phyloP scores from a whole-genome alignment of 2,888 invertebrate species.

The Drosophila affinis region DNA sequence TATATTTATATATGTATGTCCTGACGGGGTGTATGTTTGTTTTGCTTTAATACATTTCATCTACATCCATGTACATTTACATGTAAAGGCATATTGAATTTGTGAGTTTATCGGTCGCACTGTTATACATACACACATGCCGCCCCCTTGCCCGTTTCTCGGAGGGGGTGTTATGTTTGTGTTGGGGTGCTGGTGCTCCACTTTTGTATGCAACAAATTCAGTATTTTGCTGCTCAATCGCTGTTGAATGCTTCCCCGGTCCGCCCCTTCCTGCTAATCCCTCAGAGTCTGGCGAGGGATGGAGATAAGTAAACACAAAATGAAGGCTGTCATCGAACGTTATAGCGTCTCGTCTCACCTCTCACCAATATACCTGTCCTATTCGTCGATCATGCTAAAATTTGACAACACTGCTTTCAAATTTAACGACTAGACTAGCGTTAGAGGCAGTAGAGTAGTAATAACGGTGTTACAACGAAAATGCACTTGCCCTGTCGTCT shows the following conservation, averaged over 20 bases:
- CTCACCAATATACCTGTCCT: neutral
- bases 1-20: neutral
- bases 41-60: conserved; percentile 6
- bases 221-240: conserved; percentile 17
- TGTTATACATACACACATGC: conserved; percentile 70
- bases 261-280: neutral
- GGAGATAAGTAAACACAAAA: neutral
- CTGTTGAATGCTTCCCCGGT: conserved; percentile 18
- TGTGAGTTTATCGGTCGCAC: conserved; percentile 59
- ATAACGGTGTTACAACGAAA: neutral
- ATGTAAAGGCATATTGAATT: conserved; percentile 31
- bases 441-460: neutral
- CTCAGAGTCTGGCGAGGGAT: neutral
- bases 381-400: conserved; percentile 11
- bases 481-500: conserved; percentile 9
- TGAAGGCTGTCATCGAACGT: neutral
- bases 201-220: conserved; percentile 71
- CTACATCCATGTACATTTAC: conserved; percentile 3
- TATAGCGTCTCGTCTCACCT: neutral
- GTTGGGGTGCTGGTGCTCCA: conserved; percentile 55
- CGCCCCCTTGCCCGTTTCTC: conserved; percentile 6
- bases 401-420: neutral
- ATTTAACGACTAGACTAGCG: neutral
- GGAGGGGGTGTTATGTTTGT: conserved; percentile 13
- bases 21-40: neutral